Conservation (phyloP, 2,113 vertebrate genomes). For the Vidua chalybeata region DNA sequence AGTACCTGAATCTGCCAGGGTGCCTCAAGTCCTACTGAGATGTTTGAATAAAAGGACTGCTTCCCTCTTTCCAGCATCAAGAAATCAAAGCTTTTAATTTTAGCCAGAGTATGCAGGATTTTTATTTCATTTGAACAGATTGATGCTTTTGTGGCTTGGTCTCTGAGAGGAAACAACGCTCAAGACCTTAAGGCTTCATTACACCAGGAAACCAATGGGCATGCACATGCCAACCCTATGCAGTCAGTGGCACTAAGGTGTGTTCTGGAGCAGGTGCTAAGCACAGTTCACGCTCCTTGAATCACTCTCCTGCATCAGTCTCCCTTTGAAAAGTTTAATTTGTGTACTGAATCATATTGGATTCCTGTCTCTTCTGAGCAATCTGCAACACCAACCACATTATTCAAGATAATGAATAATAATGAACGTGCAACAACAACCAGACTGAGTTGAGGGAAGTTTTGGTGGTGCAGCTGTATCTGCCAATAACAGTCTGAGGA, state of each 20-base stretch:
- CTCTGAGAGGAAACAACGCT: neutral
- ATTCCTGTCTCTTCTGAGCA: neutral
- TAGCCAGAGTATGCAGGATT: neutral
- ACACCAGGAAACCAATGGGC: neutral
- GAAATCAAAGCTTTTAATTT: neutral
- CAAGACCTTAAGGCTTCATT: neutral
- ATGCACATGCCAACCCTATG: rapidly evolving
- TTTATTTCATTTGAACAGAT: neutral
- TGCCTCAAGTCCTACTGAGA: neutral
- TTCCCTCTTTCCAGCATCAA: neutral
- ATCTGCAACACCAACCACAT: neutral
- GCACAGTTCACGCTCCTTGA: neutral
- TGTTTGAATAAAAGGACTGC: neutral
- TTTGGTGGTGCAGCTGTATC: neutral
- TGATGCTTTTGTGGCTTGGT: neutral
- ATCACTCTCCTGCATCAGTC: neutral
- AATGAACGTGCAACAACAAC: neutral
- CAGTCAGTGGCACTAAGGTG: neutral
- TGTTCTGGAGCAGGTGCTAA: neutral
- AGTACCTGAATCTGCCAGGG: neutral
- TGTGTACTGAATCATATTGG: neutral
- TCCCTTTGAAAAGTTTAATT: neutral
- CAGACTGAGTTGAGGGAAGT: neutral
- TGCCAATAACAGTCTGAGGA: neutral
- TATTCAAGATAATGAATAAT: neutral